Evolutionary conservation across 2,797 vertebrate genomes (phyloP).

Genomic region (Lepilemur ruficaudatus): DNA sequence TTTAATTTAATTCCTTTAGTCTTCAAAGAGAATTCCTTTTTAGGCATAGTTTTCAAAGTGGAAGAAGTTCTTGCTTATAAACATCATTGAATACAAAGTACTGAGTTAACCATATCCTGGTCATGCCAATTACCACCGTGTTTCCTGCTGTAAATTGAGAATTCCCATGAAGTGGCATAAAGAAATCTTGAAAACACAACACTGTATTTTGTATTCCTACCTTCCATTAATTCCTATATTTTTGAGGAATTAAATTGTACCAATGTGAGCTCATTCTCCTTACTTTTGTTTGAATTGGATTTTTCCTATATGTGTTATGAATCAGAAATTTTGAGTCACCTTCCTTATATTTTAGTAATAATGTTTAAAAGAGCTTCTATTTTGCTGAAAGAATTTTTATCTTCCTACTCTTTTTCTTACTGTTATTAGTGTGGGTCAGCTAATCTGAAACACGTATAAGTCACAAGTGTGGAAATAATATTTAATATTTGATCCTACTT

Average conservation of each 20-base stretch:
- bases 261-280: background rate
- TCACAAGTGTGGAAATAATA: conserved; percentile 7
- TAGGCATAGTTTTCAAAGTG: conserved; percentile 66
- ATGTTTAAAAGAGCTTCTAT: conserved; percentile 9
- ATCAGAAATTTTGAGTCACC: background rate
- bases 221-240: conserved; percentile 11
- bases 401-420: background rate
- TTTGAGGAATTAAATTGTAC: conserved; percentile 7
- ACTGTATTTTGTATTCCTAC: background rate
- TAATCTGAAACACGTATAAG: background rate
- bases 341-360: background rate
- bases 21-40: conserved; percentile 79
- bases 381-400: conserved; percentile 36
- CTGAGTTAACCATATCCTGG: conserved; percentile 39
- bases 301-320: conserved; percentile 29
- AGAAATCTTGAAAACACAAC: conserved; percentile 22
- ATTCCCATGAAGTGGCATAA: conserved; percentile 52
- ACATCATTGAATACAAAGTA: conserved; percentile 48
- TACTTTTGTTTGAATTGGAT: conserved; percentile 30
- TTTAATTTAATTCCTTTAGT: conserved; percentile 70
- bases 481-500: background rate
- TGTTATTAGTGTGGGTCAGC: background rate
- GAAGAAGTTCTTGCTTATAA: conserved; percentile 68
- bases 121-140: conserved; percentile 26
- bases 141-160: conserved; percentile 60